These are phyloP conservation scores for Hydropotes inermis DNA, from an alignment of 2,113 vertebrate species.

Conservation along the genomic window DNA sequence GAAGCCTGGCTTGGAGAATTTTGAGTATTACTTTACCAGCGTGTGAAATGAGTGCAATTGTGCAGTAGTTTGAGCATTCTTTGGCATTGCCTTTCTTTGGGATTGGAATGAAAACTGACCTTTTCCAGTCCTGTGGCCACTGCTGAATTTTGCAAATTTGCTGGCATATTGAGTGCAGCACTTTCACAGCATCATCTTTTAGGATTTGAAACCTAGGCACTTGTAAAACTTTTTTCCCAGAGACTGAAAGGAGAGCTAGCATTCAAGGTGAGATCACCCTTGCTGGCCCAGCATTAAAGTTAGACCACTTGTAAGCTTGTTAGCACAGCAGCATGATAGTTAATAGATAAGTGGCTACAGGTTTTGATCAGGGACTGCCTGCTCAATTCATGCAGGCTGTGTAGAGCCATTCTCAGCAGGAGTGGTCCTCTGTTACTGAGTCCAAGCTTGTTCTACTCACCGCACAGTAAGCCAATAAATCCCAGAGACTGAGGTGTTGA, in stretches of 20 bases:
- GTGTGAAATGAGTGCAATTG: neutral
- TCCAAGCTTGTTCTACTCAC: neutral
- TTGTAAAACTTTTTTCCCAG: neutral
- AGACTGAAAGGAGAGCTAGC: neutral
- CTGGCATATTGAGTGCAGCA: neutral
- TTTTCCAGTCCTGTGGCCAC: neutral
- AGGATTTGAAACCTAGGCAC: neutral
- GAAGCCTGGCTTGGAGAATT: too few species aligned
- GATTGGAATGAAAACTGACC: too few species aligned
- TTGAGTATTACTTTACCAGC: too few species aligned
- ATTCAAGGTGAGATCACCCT: neutral
- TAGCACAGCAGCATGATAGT: neutral
- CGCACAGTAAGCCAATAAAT: neutral
- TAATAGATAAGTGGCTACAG: neutral
- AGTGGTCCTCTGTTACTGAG: neutral
- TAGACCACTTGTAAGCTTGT: neutral
- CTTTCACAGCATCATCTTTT: neutral
- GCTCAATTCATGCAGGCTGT: neutral
- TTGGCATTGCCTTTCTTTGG: neutral
- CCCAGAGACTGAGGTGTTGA: neutral
- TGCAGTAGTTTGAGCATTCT: fast-evolving
- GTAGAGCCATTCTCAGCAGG: neutral
- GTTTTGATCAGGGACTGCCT: neutral
- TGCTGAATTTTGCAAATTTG: neutral
- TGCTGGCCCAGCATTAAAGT: neutral